Evolutionary conservation across 2,888 invertebrate species (phyloP), one percentile per base, ranked within the genome.

Genomic region (Pyrgus malvae): DNA sequence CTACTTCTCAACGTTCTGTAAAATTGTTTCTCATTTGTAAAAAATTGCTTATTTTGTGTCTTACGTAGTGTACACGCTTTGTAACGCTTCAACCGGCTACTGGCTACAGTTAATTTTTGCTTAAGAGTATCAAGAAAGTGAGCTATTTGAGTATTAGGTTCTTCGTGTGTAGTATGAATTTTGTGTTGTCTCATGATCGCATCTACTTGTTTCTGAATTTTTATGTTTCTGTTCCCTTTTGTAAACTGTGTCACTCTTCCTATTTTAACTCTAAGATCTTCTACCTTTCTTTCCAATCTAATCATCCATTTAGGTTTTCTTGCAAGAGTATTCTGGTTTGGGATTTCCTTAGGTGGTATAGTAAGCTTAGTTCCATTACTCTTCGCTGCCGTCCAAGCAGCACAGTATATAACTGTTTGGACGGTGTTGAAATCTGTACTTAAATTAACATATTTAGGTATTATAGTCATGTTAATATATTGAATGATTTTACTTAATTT

Each of bases 241-340:
- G 33, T 45, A 14, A 12, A 45, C 1, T 45, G 45, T 33, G 33
- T 45, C 9, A 45, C 3, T 14, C 45, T 19, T 1, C 45, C 45
- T 17, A 45, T 45, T 4, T 45, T 27, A 1, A 8, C 9, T 11
- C 45, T 19, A 11, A 45, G 9, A 1, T 21, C 45, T 12, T 45
- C 45, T 12, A 45, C 33, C 33, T 12, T 29, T 0, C 14, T 23
- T 17, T 44, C 44, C 6, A 44, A 6, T 29, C 44, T 29, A 7
- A 44, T n/a, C 11, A 29, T 17, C 44, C 44, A 44, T 11, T 29
- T 44, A 2, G 44, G 44, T 19, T 44, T 44, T 8, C 12, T 21
- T n/a, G n/a, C n/a, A n/a, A n/a, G n/a, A n/a, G n/a, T n/a, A n/a
- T n/a, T n/a, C n/a, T n/a, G n/a, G n/a, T n/a, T n/a, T n/a, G n/a